A percentile compares a stretch with the other conserved stretches of the same genome.
phyloP scores from a whole-genome alignment of 2,113 vertebrate genomes.

The Melanerpes formicivorus region DNA sequence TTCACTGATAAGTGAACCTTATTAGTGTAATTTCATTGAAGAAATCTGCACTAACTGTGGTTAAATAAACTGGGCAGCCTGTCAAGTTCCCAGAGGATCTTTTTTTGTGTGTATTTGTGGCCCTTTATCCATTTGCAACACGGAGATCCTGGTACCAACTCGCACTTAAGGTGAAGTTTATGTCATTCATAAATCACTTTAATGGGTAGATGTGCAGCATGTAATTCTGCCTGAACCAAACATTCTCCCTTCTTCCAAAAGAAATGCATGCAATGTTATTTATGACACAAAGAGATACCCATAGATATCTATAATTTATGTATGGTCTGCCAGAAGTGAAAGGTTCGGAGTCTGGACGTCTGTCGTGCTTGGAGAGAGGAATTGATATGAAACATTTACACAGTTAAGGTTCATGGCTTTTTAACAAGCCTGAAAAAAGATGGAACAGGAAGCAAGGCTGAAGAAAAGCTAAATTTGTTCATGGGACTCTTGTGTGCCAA shows the following conservation, averaged over 20 bases:
- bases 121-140: neutral
- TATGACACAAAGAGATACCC: too few relatives aligned
- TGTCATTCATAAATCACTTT: neutral
- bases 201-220: neutral
- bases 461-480: constrained; percentile 11
- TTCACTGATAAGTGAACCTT: neutral
- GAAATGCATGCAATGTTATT: neutral
- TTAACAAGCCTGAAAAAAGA: neutral
- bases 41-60: neutral
- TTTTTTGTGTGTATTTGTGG: neutral
- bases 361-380: constrained; percentile 16
- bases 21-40: neutral
- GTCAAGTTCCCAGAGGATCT: neutral
- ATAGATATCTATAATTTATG: neutral
- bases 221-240: neutral
- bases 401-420: constrained; percentile 31
- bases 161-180: neutral
- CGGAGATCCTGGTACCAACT: neutral
- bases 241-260: neutral
- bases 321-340: neutral
- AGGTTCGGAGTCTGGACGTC: neutral
- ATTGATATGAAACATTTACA: neutral
- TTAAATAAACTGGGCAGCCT: neutral
- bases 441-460: neutral
- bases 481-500: neutral